A percentile compares a stretch with the other conserved stretches of the same genome.
These are phyloP conservation scores for Zophobas atratus DNA, from an alignment of 1,140 invertebrate species.

Conservation along the genomic window DNA sequence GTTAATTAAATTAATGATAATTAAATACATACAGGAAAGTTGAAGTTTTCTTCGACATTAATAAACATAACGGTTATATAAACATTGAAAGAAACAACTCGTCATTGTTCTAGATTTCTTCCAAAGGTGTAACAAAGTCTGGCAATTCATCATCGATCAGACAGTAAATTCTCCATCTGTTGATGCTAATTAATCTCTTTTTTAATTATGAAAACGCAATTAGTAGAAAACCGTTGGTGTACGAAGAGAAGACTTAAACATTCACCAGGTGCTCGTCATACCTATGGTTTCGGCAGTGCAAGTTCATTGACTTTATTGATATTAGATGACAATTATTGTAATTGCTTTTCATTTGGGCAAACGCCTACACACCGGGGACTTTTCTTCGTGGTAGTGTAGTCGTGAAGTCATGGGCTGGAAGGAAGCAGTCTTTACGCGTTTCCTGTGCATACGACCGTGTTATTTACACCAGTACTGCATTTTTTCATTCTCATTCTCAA, in stretches of 20 bases:
- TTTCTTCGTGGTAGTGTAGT: too few species aligned
- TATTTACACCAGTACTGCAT: background rate
- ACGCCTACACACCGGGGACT: background rate
- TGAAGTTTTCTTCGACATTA: constrained; percentile 27
- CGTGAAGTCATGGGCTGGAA: background rate
- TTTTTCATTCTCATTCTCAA: background rate
- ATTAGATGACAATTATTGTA: constrained; percentile 34
- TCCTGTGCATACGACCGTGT: background rate
- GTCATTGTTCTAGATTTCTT: constrained; percentile 8
- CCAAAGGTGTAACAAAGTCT: background rate
- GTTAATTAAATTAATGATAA: constrained; percentile 33
- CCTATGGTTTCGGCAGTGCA: constrained; percentile 16
- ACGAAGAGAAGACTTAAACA: constrained; percentile 21
- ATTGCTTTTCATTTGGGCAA: background rate
- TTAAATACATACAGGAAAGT: constrained; percentile 39
- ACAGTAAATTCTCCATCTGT: background rate
- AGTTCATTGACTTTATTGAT: constrained; percentile 21
- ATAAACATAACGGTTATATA: constrained; percentile 40
- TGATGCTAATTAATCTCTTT: constrained; percentile 15
- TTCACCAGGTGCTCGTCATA: constrained; percentile 36
- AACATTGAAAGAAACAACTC: constrained; percentile 18
- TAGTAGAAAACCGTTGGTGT: constrained; percentile 18
- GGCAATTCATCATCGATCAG: background rate
- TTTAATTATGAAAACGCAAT: constrained; percentile 19
- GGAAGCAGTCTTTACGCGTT: background rate